phyloP scores from a whole-genome alignment of 1,140 invertebrate species.

The Sogatella furcifera region DNA sequence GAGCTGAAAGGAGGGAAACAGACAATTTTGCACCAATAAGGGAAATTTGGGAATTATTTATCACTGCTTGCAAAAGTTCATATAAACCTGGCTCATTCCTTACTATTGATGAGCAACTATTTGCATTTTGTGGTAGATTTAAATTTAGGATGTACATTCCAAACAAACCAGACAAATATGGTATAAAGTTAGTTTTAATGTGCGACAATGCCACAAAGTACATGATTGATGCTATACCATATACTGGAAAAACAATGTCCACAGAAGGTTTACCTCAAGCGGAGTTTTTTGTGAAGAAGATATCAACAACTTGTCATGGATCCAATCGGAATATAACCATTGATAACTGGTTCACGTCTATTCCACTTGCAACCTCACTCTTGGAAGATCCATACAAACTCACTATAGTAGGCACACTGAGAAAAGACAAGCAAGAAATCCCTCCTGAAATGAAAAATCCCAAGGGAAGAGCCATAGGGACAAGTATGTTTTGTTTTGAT shows the following conservation, averaged over 20 bases:
- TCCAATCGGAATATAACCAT: conserved; percentile 27
- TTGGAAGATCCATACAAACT: conserved; percentile 18
- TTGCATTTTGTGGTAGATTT: conserved; percentile 29
- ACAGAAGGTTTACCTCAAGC: conserved; percentile 7
- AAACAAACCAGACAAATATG: conserved; percentile 23
- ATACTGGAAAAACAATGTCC: conserved; percentile 26
- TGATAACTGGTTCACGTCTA: conserved; percentile 29
- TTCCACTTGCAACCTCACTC: conserved; percentile 15
- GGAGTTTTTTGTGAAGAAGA: conserved; percentile 22
- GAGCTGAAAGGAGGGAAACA: conserved; percentile 16
- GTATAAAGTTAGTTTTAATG: conserved; percentile 32
- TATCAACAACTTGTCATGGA: conserved; percentile 19
- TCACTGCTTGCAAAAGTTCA: conserved; percentile 2
- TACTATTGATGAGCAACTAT: conserved; percentile 32
- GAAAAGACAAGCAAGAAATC: conserved; percentile 23
- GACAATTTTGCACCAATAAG: conserved; percentile 30
- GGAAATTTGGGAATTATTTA: conserved; percentile 28
- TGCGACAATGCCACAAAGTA: conserved; percentile 28
- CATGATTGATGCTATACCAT: conserved; percentile 28
- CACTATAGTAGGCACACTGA: conserved; percentile 24
- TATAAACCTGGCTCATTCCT: conserved; percentile 14
- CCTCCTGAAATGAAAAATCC: conserved; percentile 13
- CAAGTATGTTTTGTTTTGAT: conserved; percentile 20
- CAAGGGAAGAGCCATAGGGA: conserved; percentile 1
- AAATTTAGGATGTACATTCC: conserved; percentile 33